Conservation (phyloP, 2,797 vertebrate species). For the Neosilurus mollespiculum region DNA sequence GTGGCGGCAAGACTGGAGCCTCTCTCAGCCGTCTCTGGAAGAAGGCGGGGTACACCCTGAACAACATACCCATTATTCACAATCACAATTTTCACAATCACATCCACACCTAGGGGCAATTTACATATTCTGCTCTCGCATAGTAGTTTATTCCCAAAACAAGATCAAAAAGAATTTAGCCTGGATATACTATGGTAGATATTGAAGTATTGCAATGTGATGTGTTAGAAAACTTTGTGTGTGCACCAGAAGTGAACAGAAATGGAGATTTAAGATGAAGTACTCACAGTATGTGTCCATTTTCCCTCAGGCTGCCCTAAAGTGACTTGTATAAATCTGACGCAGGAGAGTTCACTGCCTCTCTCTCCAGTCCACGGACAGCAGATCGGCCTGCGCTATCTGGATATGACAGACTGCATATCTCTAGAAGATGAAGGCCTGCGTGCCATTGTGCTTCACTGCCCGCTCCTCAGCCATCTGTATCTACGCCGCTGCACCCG, state of each 20-base stretch:
- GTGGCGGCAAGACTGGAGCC: too few species aligned
- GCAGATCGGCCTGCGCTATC: conserved; percentile 93
- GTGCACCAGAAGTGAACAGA: not conserved
- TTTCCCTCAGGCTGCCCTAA: conserved; percentile 90
- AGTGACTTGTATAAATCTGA: conserved; percentile 96
- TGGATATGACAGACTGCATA: conserved; percentile 99
- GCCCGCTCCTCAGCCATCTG: conserved; percentile 93
- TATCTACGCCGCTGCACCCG: conserved; percentile 92
- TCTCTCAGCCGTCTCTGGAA: too few species aligned
- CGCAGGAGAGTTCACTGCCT: conserved; percentile 88
- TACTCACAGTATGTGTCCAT: not conserved
- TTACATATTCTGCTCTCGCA: too few species aligned
- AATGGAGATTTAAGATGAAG: not conserved
- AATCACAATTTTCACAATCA: too few species aligned
- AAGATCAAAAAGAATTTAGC: too few species aligned
- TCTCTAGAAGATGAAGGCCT: conserved; percentile 95
- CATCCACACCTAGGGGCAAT: too few species aligned
- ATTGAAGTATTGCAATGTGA: not conserved
- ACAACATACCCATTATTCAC: too few species aligned
- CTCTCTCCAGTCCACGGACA: conserved; percentile 90
- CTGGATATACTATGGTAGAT: too few species aligned
- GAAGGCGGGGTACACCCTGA: too few species aligned
- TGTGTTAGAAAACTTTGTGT: not conserved
- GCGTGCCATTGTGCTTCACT: conserved; percentile 93
- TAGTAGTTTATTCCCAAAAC: too few species aligned